phyloP scores from a whole-genome alignment of 1,140 invertebrate genomes.

The Cephus cinctus region DNA sequence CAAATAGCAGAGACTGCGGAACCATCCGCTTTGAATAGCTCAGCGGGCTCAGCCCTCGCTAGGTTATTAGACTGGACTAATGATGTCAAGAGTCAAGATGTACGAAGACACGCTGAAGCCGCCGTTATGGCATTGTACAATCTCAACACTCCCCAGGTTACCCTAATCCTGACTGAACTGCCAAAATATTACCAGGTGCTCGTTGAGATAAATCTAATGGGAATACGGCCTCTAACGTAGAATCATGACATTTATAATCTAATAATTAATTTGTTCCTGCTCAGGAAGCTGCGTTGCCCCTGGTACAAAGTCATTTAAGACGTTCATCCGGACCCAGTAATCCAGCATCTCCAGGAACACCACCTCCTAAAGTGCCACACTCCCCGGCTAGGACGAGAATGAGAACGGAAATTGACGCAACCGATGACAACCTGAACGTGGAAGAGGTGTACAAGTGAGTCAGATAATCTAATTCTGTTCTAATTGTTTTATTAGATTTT shows the following conservation, averaged over 20 bases:
- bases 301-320: conserved; percentile 81
- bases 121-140: conserved; percentile 87
- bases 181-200: conserved; percentile 76
- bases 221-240: too few relatives aligned
- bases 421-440: conserved; percentile 72
- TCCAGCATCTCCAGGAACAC: conserved; percentile 55
- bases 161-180: conserved; percentile 77
- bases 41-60: conserved; percentile 63
- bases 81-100: conserved; percentile 74
- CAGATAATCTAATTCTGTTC: neutral
- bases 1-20: conserved; percentile 66
- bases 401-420: conserved; percentile 40
- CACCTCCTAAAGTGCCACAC: conserved; percentile 45
- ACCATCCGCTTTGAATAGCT: conserved; percentile 49
- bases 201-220: too few relatives aligned
- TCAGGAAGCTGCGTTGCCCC: conserved; percentile 75
- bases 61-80: conserved; percentile 67
- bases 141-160: conserved; percentile 84
- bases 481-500: conserved; percentile 11
- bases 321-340: conserved; percentile 62
- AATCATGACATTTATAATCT: too few relatives aligned
- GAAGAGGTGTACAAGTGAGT: conserved; percentile 80
- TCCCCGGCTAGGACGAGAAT: conserved; percentile 44
- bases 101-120: conserved; percentile 74
- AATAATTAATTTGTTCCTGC: too few relatives aligned